Base-by-base conservation (phyloP, 2,888 invertebrate genomes). In the Aleiodes testaceus region DNA sequence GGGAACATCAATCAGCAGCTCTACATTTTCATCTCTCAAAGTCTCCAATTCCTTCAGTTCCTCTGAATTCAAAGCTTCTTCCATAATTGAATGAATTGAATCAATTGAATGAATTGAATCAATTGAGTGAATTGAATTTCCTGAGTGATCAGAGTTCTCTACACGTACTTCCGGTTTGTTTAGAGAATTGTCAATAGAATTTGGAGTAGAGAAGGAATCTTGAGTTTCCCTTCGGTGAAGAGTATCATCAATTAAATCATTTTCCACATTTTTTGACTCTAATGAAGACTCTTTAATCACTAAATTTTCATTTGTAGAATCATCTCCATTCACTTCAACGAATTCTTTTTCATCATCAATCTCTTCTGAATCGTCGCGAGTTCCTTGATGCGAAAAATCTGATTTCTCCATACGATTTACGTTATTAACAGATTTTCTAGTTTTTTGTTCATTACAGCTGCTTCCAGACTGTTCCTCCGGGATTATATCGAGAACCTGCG, bases 391-490 rank as follows among this genome's bases (percentile, higher is more conserved):
- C 6, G 36, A 36, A 50, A 3, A 42, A 18, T 66, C 55, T 9
- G 47, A 7, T 22, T 47, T 20, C 1, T n/a, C 20, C 14, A 61
- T 12, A 3, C n/a, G 7, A 20, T 66, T 50, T 9, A 6, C 26
- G n/a, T 53, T 42, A 11, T 49, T 12, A 9, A 26, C 7, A 0
- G 45, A 22, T 14, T 67, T 72, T 3, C 20, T 70, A n/a, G 72
- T 74, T 26, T 61, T 77, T 44, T 73, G 75, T 11, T 81, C 80
- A 0, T 75, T 79, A 0, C 79, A 79, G 53, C 79, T 80, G 20
- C 78, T 78, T 1, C 75, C 76, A 16, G 82, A 79, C n/a, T 82
- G 80, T 66, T 84, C 82, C 68, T 85, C 83, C 0, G 79, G 75
- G 49, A 84, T 83, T 52, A 82, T 81, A 30, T 85, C 84, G 30